These are phyloP conservation scores for Chelonus formosanus DNA, from an alignment of 2,888 invertebrate species.

Conservation along the genomic window DNA sequence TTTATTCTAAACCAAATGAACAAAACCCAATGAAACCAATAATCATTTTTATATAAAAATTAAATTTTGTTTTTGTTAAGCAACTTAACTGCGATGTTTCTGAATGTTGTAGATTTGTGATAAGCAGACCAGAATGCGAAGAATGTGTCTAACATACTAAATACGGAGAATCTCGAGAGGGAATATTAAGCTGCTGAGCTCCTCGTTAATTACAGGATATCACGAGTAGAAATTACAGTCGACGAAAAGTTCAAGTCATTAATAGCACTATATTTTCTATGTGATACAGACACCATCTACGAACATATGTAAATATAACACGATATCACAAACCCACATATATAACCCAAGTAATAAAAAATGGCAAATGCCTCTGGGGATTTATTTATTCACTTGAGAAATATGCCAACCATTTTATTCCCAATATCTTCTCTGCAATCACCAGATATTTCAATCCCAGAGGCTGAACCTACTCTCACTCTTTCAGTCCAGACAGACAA, in stretches of 20 bases:
- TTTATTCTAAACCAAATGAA: no score
- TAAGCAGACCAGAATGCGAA: constrained; percentile 53
- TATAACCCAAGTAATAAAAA: not conserved
- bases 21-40: no score
- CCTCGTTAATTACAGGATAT: constrained; percentile 57
- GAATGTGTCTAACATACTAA: constrained; percentile 45
- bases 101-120: constrained; percentile 51
- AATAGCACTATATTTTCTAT: constrained; percentile 40
- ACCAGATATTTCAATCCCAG: constrained; percentile 53
- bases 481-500: constrained; percentile 47
- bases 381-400: constrained; percentile 47
- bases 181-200: constrained; percentile 51
- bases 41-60: not conserved
- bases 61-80: constrained; percentile 8
- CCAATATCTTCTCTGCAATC: constrained; percentile 50
- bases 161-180: constrained; percentile 37
- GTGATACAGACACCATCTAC: constrained; percentile 17
- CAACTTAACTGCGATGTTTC: constrained; percentile 42
- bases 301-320: not conserved
- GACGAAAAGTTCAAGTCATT: constrained; percentile 51
- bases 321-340: not conserved
- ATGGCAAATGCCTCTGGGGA: constrained; percentile 35
- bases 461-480: constrained; percentile 36
- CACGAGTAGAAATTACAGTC: constrained; percentile 56
- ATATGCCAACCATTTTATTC: constrained; percentile 58